Conservation (phyloP, 2,888 invertebrate genomes). For the Anagyrus pseudococci region DNA sequence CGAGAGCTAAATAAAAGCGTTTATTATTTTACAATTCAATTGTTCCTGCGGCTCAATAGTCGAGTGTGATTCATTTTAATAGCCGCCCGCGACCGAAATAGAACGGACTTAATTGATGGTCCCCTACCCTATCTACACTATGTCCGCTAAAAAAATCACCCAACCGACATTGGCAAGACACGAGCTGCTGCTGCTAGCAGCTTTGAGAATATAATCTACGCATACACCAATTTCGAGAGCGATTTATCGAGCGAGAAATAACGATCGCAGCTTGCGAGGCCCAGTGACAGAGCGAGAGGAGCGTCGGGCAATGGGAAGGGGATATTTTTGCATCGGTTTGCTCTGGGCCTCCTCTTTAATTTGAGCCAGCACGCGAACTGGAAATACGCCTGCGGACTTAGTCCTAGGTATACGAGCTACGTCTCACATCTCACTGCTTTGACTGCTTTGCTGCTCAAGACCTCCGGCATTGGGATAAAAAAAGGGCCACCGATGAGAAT, state of each 20-base stretch:
- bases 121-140: no score
- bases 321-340: conserved; percentile 39
- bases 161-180: no score
- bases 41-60: background rate
- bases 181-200: no score
- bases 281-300: conserved; percentile 12
- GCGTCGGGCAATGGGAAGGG: conserved; percentile 25
- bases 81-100: conserved; percentile 6
- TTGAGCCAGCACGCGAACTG: conserved; percentile 6
- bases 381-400: no score
- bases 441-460: no score
- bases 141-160: no score
- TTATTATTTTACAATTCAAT: conserved; percentile 19
- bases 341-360: conserved; percentile 11
- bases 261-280: conserved; percentile 39
- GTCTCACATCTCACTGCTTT: no score
- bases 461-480: no score
- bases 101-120: conserved; percentile 20
- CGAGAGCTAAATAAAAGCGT: conserved; percentile 6
- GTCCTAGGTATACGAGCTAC: no score
- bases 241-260: conserved; percentile 43
- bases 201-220: no score
- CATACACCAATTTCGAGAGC: conserved; percentile 22
- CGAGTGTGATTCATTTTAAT: conserved; percentile 21
- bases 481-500: no score